Conservation (phyloP, 2,797 vertebrate species). For the Gadopsis bispinosus region DNA sequence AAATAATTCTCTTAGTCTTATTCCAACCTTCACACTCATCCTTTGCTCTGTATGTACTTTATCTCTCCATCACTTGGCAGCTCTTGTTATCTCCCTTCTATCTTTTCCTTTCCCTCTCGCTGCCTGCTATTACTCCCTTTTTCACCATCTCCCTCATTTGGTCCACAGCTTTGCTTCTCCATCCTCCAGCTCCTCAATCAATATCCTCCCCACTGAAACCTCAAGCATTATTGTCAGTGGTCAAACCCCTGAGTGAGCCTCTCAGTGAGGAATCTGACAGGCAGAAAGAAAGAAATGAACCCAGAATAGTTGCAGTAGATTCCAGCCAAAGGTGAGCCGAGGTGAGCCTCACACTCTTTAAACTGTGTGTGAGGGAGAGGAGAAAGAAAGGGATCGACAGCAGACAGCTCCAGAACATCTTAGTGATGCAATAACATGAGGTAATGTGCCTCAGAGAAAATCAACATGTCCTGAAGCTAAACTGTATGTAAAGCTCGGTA, state of each 20-base stretch:
- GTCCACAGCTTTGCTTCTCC: conserved; percentile 11
- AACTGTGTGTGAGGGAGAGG: conserved; percentile 15
- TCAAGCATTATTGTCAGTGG: conserved; percentile 56
- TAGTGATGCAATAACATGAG: conserved; percentile 11
- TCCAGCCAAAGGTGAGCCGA: conserved; percentile 56
- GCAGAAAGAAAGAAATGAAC: conserved; percentile 43
- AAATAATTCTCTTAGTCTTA: conserved; percentile 10
- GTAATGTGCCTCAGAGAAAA: conserved; percentile 25
- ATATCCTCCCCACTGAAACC: conserved; percentile 58
- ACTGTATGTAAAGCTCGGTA: conserved; percentile 25
- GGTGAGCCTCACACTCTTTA: conserved; percentile 42
- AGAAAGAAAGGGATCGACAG: conserved; percentile 21
- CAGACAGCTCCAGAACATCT: conserved; percentile 34
- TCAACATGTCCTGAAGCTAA: conserved; percentile 30
- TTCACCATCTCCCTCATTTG: conserved; percentile 7
- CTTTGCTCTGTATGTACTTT: conserved; percentile 2
- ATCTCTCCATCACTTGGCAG: conserved; percentile 15
- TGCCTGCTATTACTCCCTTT: conserved; percentile 25
- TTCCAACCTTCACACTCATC: conserved; percentile 13
- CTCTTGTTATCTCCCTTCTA: conserved; percentile 29
- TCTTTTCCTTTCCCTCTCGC: conserved; percentile 25
- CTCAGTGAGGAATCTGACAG: conserved; percentile 61
- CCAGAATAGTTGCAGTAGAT: conserved; percentile 51
- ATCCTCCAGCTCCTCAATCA: conserved; percentile 57
- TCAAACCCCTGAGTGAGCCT: conserved; percentile 58